Base-by-base conservation (phyloP, 1,140 invertebrate species). In the Triops cancriformis region DNA sequence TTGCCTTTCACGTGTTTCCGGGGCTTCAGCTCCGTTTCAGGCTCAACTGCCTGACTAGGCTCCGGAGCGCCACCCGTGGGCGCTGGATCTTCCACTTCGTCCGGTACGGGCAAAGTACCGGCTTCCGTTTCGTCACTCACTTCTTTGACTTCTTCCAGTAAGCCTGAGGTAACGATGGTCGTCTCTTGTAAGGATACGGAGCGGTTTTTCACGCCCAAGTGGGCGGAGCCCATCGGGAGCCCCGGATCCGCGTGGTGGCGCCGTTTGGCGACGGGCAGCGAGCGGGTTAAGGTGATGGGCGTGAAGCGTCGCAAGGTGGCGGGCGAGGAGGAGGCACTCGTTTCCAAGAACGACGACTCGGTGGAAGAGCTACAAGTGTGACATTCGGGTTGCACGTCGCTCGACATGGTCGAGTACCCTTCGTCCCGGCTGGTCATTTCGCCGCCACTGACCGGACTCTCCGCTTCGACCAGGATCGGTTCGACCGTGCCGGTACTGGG, bases 391-490 rank as follows among this genome's bases (percentile, higher is more conserved):
- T 94, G 92, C 2, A 94, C 91, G 82, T 95, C 93, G 81, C 92
- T 93, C 1, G 93, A 94, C 93, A 95, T 95, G 4, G 93, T 94
- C 37, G 93, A 94, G 83, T 95, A 95, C 1, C 93, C 93, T 84
- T 95, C 93, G 85, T 94, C 93, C 80, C 91, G 88, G 79, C 91
- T 92, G 3, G 51, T 64, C 51, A 64, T 64, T 18, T 64, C 51
- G 5, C 51, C 51, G 6, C 51, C 51, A 23, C 51, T 64, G 12
- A 91, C 91, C 81, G 88, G 91, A 80, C 91, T 90, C 14, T 78
- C 79, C 12, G 76, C 76, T 73, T 72, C 83, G 75, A 26, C 26
- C 26, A 0, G 90, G 90, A 79, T 89, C 90, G 82, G 31, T 37
- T 90, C 89, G 77, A 88, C 87, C 80, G 86, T 89, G 11, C 88